These are phyloP conservation scores for Neolamprologus kungweensis DNA, from an alignment of 2,113 vertebrate genomes.

Conservation along the genomic window DNA sequence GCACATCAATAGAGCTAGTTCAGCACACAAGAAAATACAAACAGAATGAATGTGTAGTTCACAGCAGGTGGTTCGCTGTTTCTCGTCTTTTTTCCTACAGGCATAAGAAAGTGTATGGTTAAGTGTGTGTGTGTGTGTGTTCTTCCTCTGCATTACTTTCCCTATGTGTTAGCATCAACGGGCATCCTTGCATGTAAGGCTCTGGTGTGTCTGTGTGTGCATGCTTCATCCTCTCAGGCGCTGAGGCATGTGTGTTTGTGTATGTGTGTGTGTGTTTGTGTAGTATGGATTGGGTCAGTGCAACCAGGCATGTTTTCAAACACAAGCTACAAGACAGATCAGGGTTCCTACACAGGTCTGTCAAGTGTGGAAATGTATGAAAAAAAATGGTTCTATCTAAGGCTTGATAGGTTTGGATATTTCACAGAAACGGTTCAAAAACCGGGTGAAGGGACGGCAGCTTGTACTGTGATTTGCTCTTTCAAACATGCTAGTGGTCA, in stretches of 20 bases:
- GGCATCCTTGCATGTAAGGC: conserved; percentile 12
- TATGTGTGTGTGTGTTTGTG: conserved; percentile 3
- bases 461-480: background rate
- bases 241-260: background rate
- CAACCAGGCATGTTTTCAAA: conserved; percentile 54
- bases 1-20: conserved; percentile 53
- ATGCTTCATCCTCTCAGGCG: conserved; percentile 22
- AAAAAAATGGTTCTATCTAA: background rate
- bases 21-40: conserved; percentile 46
- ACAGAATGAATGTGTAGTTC: conserved; percentile 53
- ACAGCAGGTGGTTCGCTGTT: conserved; percentile 52
- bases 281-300: conserved; percentile 66
- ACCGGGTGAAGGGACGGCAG: background rate
- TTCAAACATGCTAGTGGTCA: background rate
- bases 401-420: background rate
- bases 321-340: conserved; percentile 19
- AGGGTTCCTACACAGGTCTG: conserved; percentile 45
- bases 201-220: background rate
- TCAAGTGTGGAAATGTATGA: conserved; percentile 23
- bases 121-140: background rate
- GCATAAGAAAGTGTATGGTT: conserved; percentile 25
- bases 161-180: conserved; percentile 16
- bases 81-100: conserved; percentile 48
- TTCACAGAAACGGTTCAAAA: background rate
- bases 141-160: background rate